Evolutionary conservation across 2,113 vertebrate species (phyloP).

Genomic region (Mungos mungo): DNA sequence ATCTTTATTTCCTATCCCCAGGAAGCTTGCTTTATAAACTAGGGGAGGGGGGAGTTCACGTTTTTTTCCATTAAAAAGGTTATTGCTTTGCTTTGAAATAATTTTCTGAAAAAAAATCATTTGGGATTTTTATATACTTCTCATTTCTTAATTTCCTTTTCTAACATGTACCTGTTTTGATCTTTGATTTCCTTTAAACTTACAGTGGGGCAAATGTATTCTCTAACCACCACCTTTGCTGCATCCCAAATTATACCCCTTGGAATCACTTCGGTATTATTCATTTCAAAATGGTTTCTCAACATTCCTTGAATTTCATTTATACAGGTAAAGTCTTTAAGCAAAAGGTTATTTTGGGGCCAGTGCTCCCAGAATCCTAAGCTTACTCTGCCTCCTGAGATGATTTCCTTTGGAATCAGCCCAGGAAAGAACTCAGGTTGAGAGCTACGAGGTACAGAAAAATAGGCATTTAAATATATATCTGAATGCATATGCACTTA

Average conservation of each 20-base stretch:
- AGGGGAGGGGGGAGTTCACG: background rate
- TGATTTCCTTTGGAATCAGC: conserved; percentile 66
- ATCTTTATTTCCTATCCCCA: conserved; percentile 53
- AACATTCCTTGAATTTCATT: conserved; percentile 80
- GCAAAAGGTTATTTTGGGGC: conserved; percentile 78
- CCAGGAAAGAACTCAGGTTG: conserved; percentile 58
- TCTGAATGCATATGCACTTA: conserved; percentile 48
- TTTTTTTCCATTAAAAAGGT: conserved; percentile 48
- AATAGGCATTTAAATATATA: conserved; percentile 56
- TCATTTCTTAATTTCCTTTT: conserved; percentile 78
- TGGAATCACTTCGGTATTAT: conserved; percentile 76
- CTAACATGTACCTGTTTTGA: conserved; percentile 73
- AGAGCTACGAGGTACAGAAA: conserved; percentile 57
- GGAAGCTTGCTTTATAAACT: conserved; percentile 62
- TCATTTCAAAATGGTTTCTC: conserved; percentile 79
- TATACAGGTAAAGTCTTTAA: conserved; percentile 81
- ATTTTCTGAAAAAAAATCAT: conserved; percentile 69
- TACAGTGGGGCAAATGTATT: conserved; percentile 68
- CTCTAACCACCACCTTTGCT: conserved; percentile 70
- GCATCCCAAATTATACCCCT: conserved; percentile 76
- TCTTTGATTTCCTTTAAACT: conserved; percentile 77
- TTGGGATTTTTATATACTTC: conserved; percentile 67
- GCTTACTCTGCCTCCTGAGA: conserved; percentile 60
- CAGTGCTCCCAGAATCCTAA: conserved; percentile 42
- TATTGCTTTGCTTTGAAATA: conserved; percentile 65